Evolutionary conservation across 2,888 invertebrate species (phyloP).

Genomic region (Drosophila anceps): DNA sequence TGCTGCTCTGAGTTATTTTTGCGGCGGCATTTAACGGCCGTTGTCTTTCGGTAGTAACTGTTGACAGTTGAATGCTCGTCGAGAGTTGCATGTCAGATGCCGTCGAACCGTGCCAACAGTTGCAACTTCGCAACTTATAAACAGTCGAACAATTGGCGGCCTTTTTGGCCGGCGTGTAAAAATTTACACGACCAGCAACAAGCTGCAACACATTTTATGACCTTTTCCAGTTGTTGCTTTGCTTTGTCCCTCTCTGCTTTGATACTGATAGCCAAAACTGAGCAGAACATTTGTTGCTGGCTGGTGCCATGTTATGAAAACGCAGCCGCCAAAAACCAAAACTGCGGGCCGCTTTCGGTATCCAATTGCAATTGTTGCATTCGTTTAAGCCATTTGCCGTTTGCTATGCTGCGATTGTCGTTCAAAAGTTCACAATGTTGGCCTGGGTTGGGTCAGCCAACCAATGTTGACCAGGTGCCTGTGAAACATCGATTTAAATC

Average conservation of each 20-base stretch:
- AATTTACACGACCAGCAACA: constrained; percentile 77
- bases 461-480: constrained; percentile 72
- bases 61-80: constrained; percentile 84
- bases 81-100: constrained; percentile 82
- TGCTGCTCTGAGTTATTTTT: constrained; percentile 72
- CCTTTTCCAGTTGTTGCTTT: constrained; percentile 71
- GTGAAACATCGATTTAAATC: constrained; percentile 69
- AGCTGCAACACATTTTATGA: constrained; percentile 76
- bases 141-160: constrained; percentile 69
- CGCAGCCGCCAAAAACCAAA: constrained; percentile 49
- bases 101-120: constrained; percentile 48
- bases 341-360: constrained; percentile 66
- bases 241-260: constrained; percentile 26
- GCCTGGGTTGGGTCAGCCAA: constrained; percentile 72
- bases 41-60: constrained; percentile 82
- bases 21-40: constrained; percentile 76
- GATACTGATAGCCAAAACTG: constrained; percentile 76
- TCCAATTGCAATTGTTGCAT: constrained; percentile 57
- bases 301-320: constrained; percentile 73
- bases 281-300: constrained; percentile 59
- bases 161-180: constrained; percentile 74
- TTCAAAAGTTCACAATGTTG: constrained; percentile 63
- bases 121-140: constrained; percentile 47
- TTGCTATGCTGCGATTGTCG: constrained; percentile 17
- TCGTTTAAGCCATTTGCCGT: constrained; percentile 33